Evolutionary conservation across 2,888 invertebrate species (phyloP).

Genomic region (Polydrusus tereticollis): DNA sequence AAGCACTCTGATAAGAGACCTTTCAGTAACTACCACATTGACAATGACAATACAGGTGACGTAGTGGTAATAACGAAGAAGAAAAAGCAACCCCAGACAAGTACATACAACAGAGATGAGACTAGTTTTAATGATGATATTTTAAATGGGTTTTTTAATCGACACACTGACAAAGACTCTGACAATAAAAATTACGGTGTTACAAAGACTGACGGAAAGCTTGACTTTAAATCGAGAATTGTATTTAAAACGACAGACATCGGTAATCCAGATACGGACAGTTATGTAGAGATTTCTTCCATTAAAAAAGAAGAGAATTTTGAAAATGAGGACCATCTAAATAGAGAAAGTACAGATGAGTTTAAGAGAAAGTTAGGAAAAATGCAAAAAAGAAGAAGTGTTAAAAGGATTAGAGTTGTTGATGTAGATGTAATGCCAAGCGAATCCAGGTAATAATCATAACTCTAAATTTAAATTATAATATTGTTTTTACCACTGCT

Average conservation of each 20-base stretch:
- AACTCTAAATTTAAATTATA: neutral
- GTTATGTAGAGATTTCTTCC: slow-evolving; percentile 56
- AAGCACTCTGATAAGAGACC: slow-evolving; percentile 40
- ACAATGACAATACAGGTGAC: slow-evolving; percentile 33
- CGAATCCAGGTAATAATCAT: slow-evolving; percentile 53
- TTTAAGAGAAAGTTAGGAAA: slow-evolving; percentile 37
- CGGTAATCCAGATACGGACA: slow-evolving; percentile 34
- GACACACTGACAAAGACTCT: neutral
- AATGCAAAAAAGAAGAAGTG: slow-evolving; percentile 9
- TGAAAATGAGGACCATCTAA: slow-evolving; percentile 47
- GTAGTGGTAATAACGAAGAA: slow-evolving; percentile 32
- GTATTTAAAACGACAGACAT: slow-evolving; percentile 1
- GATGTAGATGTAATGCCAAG: slow-evolving; percentile 54
- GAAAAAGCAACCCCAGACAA: slow-evolving; percentile 23
- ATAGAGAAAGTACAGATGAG: slow-evolving; percentile 17
- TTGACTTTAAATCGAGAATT: slow-evolving; percentile 55
- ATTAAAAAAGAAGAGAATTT: slow-evolving; percentile 51
- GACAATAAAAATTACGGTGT: slow-evolving; percentile 37
- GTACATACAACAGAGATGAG: slow-evolving; percentile 46
- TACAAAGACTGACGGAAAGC: slow-evolving; percentile 51
- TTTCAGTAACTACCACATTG: slow-evolving; percentile 10
- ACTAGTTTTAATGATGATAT: slow-evolving; percentile 44
- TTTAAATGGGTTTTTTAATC: slow-evolving; percentile 46
- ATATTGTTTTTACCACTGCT: neutral
- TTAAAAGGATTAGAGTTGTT: slow-evolving; percentile 44